A percentile compares a stretch with the other conserved stretches of the same genome.
phyloP scores from a whole-genome alignment of 2,797 vertebrate species.

The Malacoctenus gilli region DNA sequence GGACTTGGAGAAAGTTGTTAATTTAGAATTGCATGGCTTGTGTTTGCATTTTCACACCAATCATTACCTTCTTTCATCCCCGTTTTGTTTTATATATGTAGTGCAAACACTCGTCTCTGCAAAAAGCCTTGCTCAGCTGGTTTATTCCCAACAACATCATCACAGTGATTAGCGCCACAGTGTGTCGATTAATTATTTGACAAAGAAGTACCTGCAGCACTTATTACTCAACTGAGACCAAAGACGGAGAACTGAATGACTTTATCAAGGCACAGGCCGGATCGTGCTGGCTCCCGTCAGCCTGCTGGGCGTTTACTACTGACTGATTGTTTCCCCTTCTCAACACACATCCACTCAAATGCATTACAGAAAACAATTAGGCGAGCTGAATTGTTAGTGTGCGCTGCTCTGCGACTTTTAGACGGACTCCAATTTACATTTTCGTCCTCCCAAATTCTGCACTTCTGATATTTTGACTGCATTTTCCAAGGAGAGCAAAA shows the following conservation, averaged over 20 bases:
- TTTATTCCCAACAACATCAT: too few species aligned
- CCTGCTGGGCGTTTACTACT: slow-evolving; percentile 13
- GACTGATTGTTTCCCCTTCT: slow-evolving; percentile 16
- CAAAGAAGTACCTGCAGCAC: too few species aligned
- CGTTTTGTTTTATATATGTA: too few species aligned
- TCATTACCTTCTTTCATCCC: too few species aligned
- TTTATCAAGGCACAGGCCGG: slow-evolving; percentile 26
- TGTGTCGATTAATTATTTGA: too few species aligned
- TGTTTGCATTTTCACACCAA: too few species aligned
- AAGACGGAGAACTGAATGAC: neutral
- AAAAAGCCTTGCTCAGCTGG: too few species aligned
- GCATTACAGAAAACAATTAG: slow-evolving; percentile 33
- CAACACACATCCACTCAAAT: slow-evolving; percentile 7
- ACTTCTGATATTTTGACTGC: slow-evolving; percentile 21
- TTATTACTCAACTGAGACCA: slow-evolving; percentile 15
- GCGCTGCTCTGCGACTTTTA: slow-evolving; percentile 21
- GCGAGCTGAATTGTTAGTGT: slow-evolving; percentile 14
- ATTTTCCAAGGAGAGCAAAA: slow-evolving; percentile 49
- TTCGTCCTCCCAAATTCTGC: slow-evolving; percentile 6
- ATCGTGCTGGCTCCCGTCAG: slow-evolving; percentile 9
- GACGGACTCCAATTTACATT: slow-evolving; percentile 36
- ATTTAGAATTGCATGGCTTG: too few species aligned
- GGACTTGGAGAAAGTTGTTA: too few species aligned
- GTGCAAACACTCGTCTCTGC: too few species aligned
- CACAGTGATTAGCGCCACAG: too few species aligned